Evolutionary conservation across 1,140 invertebrate species (phyloP).

Genomic region (Elymnias hypermnestra): DNA sequence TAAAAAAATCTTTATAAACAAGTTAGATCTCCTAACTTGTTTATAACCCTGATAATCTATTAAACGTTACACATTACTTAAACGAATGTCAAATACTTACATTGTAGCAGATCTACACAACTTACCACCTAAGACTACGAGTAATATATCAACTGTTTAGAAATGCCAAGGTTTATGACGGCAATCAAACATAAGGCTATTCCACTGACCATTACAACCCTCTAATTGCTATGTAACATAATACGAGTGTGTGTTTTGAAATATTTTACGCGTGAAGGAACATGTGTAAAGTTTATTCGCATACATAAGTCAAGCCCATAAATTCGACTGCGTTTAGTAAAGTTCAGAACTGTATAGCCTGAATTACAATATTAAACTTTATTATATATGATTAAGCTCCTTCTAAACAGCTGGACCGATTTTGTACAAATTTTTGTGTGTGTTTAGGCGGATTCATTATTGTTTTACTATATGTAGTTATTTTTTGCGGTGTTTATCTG

Average conservation of each 20-base stretch:
- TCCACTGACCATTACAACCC: conserved; percentile 4
- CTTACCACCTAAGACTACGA: neutral
- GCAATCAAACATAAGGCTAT: neutral
- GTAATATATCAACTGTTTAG: conserved; percentile 2
- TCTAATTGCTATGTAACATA: conserved; percentile 1
- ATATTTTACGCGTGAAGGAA: neutral
- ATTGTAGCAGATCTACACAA: neutral
- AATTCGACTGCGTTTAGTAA: neutral
- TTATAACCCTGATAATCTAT: too few species aligned
- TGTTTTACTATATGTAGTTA: too few species aligned
- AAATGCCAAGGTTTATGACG: neutral
- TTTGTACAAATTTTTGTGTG: too few species aligned
- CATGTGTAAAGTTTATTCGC: conserved; percentile 1
- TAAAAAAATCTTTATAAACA: too few species aligned
- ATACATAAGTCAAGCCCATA: conserved; percentile 3
- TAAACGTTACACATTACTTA: too few species aligned
- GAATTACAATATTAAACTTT: too few species aligned
- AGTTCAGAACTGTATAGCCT: too few species aligned
- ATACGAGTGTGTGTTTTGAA: neutral
- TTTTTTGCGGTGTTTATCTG: too few species aligned
- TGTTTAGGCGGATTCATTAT: too few species aligned
- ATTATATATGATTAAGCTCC: too few species aligned
- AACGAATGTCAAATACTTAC: neutral
- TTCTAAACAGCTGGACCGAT: too few species aligned
- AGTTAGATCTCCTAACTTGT: too few species aligned